These are phyloP conservation scores for Amphiprion ocellaris DNA, from an alignment of 2,113 vertebrate species.

Conservation along the genomic window DNA sequence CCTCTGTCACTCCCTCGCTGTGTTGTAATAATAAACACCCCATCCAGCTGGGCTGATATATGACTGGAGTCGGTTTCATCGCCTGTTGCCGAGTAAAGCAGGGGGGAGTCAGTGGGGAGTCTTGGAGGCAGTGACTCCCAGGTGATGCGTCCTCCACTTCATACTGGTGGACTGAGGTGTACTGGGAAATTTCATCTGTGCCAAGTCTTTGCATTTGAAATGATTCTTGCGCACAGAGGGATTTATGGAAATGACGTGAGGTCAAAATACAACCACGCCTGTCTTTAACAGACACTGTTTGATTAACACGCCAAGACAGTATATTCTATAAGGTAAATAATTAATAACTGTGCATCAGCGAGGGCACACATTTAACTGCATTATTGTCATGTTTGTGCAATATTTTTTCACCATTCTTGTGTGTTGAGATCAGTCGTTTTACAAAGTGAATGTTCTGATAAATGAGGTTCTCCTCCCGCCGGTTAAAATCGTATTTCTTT, in stretches of 20 bases:
- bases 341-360: not conserved
- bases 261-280: not conserved
- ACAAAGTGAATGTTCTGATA: constrained; percentile 10
- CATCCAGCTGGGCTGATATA: constrained; percentile 71
- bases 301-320: not conserved
- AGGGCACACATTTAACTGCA: not conserved
- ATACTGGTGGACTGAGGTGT: constrained; percentile 23
- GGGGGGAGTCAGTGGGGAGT: constrained; percentile 47
- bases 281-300: not conserved
- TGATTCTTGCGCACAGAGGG: constrained; percentile 1
- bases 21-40: constrained; percentile 78
- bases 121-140: constrained; percentile 54
- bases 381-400: not conserved
- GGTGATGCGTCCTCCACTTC: constrained; percentile 65
- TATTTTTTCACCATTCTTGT: not conserved
- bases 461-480: constrained; percentile 17
- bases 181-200: constrained; percentile 27
- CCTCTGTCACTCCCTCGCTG: constrained; percentile 69
- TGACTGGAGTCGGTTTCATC: constrained; percentile 71
- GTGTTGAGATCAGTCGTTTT: not conserved
- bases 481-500: constrained; percentile 33
- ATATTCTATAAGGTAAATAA: not conserved
- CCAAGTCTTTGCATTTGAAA: constrained; percentile 40
- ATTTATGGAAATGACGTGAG: not conserved
- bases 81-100: constrained; percentile 77